Base-by-base conservation (phyloP, 2,113 vertebrate genomes). In the Trogon surrucura region DNA sequence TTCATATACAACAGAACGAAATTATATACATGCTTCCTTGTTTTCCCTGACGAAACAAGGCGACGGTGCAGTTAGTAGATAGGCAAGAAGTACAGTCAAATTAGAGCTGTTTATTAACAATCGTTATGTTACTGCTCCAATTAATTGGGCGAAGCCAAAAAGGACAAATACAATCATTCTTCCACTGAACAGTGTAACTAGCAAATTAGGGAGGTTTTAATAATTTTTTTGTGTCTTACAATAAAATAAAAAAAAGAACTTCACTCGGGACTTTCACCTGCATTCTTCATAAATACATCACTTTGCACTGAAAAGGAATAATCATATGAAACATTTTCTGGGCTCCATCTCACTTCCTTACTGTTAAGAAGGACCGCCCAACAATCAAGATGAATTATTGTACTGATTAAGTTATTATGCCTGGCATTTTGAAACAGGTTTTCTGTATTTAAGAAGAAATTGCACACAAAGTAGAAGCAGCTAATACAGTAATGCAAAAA, bases 401-500 rank as follows among this genome's bases (percentile, higher is more conserved):
- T 80, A 77, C 86, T 89, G 51, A 56, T 53, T 96, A 96, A 96
- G 93, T 91, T 83, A 86, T 85, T 95, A 94, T 81, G 70, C 95
- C 95, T 96, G 94, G 70, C 89, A 81, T 97, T 97, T 95, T 94
- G 84, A 92, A 91, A 95, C 93, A 97, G 97, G 96, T 97, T 97
- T 97, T 94, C 88, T 97, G 95, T 95, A 94, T 96, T 98, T 97
- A 96, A 97, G 96, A 95, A 96, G 96, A 97, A 97, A 90, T 92
- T 84, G 85, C 88, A 78, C 94, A 88, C 93, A 93, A 91, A 95
- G 94, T 97, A 97, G 97, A 96, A 93, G 95, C 97, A 97, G 96
- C 96, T 96, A 94, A 98, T 97, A 97, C 56, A 98, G 96, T 98
- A 96, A 97, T 96, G 97, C 96, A 98, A 96, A 97, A 89, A 94